Conservation (phyloP, 2,797 vertebrate species). For the Monodelphis domestica region DNA sequence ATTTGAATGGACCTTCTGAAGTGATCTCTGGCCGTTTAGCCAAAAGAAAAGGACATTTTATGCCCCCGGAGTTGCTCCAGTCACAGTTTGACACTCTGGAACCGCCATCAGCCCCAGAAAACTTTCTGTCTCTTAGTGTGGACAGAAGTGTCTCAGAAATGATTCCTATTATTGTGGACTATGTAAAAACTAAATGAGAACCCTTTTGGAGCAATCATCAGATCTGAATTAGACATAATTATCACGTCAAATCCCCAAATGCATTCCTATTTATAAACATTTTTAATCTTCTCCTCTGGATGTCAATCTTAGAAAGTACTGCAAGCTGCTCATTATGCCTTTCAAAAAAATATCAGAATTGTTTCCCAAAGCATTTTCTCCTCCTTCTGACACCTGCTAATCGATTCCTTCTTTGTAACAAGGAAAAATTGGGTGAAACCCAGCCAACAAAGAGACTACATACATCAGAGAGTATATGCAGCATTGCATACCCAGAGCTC, state of each 20-base stretch:
- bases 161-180: slow-evolving; percentile 78
- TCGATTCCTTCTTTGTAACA: not conserved
- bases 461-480: accelerated
- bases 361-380: not conserved
- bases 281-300: slow-evolving; percentile 49
- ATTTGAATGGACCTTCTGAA: slow-evolving; percentile 88
- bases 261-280: not conserved
- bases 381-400: not conserved
- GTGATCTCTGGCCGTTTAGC: slow-evolving; percentile 87
- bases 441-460: slow-evolving; percentile 9
- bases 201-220: not conserved
- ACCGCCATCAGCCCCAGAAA: slow-evolving; percentile 88
- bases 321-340: not conserved
- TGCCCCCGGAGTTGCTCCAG: slow-evolving; percentile 88
- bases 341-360: not conserved
- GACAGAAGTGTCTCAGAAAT: slow-evolving; percentile 86
- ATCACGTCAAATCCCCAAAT: not conserved
- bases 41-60: slow-evolving; percentile 91
- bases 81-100: slow-evolving; percentile 93
- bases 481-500: not conserved
- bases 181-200: slow-evolving; percentile 64
- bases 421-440: not conserved
- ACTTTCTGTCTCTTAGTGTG: slow-evolving; percentile 87
- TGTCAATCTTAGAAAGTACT: not conserved
- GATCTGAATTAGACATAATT: not conserved